A percentile compares a stretch with the other conserved stretches of the same genome.
Evolutionary conservation across 2,797 vertebrate genomes (phyloP).

Genomic region (Stomatorhinus walkeri): DNA sequence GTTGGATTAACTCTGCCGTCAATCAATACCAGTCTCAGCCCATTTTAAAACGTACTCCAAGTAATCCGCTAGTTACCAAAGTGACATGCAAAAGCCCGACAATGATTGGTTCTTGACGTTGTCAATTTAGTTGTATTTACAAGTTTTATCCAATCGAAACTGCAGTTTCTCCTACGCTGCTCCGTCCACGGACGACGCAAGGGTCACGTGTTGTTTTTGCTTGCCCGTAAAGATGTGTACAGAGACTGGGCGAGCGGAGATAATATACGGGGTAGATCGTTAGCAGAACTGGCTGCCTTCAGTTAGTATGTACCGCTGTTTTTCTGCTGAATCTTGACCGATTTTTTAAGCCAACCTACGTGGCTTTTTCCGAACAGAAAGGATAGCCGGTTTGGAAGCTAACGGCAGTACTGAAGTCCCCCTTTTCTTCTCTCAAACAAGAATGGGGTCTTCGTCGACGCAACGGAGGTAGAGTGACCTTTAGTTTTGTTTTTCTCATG

Average conservation of each 20-base stretch:
- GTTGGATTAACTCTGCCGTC: slow-evolving; percentile 31
- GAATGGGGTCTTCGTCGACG: slow-evolving; percentile 64
- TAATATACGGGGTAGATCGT: slow-evolving; percentile 44
- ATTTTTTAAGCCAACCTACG: slow-evolving; percentile 32
- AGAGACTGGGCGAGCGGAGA: slow-evolving; percentile 50
- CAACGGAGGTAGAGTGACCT: slow-evolving; percentile 58
- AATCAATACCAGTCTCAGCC: slow-evolving; percentile 37
- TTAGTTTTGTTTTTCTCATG: slow-evolving; percentile 51
- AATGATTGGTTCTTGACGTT: slow-evolving; percentile 28
- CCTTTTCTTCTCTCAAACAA: slow-evolving; percentile 47
- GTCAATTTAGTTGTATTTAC: slow-evolving; percentile 26
- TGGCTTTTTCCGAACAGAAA: neutral
- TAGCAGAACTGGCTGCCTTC: slow-evolving; percentile 48
- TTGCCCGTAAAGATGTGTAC: slow-evolving; percentile 64
- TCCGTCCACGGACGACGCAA: slow-evolving; percentile 49
- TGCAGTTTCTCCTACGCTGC: slow-evolving; percentile 26
- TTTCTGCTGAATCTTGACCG: slow-evolving; percentile 24
- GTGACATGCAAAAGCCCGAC: slow-evolving; percentile 35
- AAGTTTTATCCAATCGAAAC: slow-evolving; percentile 40
- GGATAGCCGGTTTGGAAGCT: neutral
- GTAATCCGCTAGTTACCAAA: slow-evolving; percentile 39
- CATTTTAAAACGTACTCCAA: slow-evolving; percentile 36
- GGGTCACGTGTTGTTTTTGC: slow-evolving; percentile 89
- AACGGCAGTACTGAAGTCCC: slow-evolving; percentile 32
- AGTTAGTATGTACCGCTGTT: slow-evolving; percentile 49